Conservation (phyloP, 2,113 vertebrate species). For the Pyrgilauda ruficollis region DNA sequence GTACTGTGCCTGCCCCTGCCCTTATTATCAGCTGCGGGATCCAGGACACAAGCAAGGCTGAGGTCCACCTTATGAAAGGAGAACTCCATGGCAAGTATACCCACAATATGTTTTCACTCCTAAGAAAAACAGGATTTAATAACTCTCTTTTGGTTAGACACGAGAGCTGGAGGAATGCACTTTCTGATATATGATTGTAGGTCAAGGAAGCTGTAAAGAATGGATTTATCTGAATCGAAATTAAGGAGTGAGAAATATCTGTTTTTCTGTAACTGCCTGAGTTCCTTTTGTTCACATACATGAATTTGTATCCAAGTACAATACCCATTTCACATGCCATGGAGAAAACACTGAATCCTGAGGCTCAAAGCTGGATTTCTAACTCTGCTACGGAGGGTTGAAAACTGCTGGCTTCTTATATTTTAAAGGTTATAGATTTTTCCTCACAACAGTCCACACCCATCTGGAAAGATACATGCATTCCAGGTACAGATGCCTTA, state of each 20-base stretch:
- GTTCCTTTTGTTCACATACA: neutral
- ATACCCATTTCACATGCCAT: neutral
- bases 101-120: neutral
- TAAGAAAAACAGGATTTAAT: neutral
- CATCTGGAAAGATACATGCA: neutral
- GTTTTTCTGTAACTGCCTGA: neutral
- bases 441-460: neutral
- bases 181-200: neutral
- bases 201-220: neutral
- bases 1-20: neutral
- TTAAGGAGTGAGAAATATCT: neutral
- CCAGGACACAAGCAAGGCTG: neutral
- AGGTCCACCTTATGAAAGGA: neutral
- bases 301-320: neutral
- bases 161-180: neutral
- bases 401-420: neutral
- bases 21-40: neutral
- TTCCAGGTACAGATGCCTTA: neutral
- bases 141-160: neutral
- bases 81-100: neutral
- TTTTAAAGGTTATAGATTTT: neutral
- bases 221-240: neutral
- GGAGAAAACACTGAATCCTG: neutral
- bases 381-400: neutral
- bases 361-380: neutral